Evolutionary conservation across 2,113 vertebrate genomes (phyloP).

Genomic region (Tor tambroides): DNA sequence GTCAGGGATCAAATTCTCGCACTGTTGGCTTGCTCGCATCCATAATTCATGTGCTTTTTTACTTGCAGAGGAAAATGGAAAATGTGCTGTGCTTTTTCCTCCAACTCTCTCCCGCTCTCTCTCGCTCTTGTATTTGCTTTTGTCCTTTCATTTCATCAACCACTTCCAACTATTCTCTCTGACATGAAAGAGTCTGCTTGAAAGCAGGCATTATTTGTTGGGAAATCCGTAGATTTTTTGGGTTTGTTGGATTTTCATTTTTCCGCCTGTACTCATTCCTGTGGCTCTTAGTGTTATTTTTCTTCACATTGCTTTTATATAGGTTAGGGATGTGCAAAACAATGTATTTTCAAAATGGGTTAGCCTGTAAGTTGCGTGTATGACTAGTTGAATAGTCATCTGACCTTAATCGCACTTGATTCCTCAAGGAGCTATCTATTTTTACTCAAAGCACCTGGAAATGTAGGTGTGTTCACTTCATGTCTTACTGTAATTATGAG

Average conservation of each 20-base stretch:
- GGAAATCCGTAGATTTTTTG: slow-evolving; percentile 33
- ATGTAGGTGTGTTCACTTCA: not conserved
- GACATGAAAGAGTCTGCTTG: slow-evolving; percentile 34
- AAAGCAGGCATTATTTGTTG: slow-evolving; percentile 20
- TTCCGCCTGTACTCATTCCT: not conserved
- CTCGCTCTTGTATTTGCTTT: slow-evolving; percentile 44
- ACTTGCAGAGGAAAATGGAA: slow-evolving; percentile 59
- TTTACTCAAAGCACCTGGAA: not conserved
- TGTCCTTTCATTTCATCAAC: slow-evolving; percentile 47
- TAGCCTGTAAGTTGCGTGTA: not conserved
- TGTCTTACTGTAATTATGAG: not conserved
- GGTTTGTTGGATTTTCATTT: slow-evolving; percentile 24
- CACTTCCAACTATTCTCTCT: slow-evolving; percentile 31
- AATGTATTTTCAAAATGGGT: not conserved
- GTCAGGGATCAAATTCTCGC: slow-evolving; percentile 62
- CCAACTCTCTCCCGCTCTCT: slow-evolving; percentile 18
- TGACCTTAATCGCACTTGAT: not conserved
- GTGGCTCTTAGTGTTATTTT: slow-evolving; percentile 11
- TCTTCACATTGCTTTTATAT: not conserved
- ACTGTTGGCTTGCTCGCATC: slow-evolving; percentile 56
- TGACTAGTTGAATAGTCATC: not conserved
- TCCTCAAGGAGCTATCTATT: not conserved
- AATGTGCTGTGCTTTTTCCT: slow-evolving; percentile 54
- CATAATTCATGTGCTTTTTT: slow-evolving; percentile 61
- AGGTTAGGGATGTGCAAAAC: not conserved